Base-by-base conservation (phyloP, 2,888 invertebrate species). In the Archips crataeganus region DNA sequence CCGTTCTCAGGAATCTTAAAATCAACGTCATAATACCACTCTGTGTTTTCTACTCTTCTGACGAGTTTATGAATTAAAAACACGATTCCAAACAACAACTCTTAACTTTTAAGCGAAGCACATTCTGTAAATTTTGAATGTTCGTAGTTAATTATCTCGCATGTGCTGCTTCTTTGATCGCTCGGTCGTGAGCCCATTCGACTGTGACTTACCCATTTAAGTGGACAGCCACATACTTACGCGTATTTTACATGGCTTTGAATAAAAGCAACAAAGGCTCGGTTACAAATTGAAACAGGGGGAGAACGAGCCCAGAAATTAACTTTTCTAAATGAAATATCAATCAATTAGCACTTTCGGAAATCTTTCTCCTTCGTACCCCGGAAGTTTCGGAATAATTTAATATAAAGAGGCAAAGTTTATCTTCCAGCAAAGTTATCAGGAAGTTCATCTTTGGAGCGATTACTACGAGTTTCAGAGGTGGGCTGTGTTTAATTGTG, bases 361-460 rank as follows among this genome's bases (percentile, higher is more conserved):
- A 87, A 85, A 84, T 84, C 80, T 84, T 78, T 77, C 82, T 80
- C 79, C 81, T 82, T 82, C 78, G 78, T 83, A 82, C 80, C 79
- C 81, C 77, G 76, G 75, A 88, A 90, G 84, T 89, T 90, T 85
- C 75, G 57, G 87, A 90, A 91, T 91, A 91, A 90, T 90, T 90
- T 88, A 90, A 91, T 90, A 87, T 85, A 85, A 88, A 88, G 86
- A 88, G 83, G 84, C 83, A 79, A 86, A 90, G 87, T 90, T 90
- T 88, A 86, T 88, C 84, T 85, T 84, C 81, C 81, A 80, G 80
- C 80, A 89, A 91, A 89, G 85, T 87, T 87, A 82, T 82, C 81
- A 82, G 79, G 81, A 85, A 87, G 84, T 89, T 89, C 89, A 89
- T 89, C 88, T 89, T 83, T 85, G 82, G 82, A 81, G 81, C 85